Conservation (phyloP, 2,888 invertebrate genomes). For the Hyles lineata region DNA sequence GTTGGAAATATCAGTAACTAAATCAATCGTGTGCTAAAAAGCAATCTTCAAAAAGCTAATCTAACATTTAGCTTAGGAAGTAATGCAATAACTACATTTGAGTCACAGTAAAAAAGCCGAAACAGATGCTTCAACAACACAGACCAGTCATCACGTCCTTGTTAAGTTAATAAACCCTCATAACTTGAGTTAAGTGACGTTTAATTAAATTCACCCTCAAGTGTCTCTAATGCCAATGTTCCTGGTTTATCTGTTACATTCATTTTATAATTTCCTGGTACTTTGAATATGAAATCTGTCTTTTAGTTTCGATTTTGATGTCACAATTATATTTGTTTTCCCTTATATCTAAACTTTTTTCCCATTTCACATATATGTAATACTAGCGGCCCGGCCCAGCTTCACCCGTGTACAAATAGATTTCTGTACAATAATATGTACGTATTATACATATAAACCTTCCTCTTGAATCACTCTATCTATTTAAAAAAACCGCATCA, state of each 20-base stretch:
- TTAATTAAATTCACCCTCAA: constrained; percentile 7
- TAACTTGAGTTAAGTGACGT: constrained; percentile 5
- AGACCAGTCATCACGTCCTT: not conserved
- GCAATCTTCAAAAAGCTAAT: no score
- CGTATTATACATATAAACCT: no score
- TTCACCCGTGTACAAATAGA: no score
- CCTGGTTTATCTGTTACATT: not conserved
- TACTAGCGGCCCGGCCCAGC: no score
- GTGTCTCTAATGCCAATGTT: not conserved
- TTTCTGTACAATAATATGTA: no score
- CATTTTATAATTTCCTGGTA: not conserved
- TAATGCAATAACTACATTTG: no score
- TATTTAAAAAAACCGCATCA: no score
- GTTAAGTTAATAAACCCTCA: constrained; percentile 16
- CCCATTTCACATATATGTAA: no score
- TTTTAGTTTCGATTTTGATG: not conserved
- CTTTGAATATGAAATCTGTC: not conserved
- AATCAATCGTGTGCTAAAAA: not conserved
- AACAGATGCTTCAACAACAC: not conserved
- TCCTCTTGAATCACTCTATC: no score
- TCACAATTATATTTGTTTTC: not conserved
- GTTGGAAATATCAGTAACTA: not conserved
- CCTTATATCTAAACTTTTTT: no score
- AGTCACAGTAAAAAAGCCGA: not conserved
- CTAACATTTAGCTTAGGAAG: no score